Percentiles rank a stretch among this genome's conserved stretches.
Evolutionary conservation across 2,113 vertebrate species (phyloP).

Genomic region (Aegypius monachus): DNA sequence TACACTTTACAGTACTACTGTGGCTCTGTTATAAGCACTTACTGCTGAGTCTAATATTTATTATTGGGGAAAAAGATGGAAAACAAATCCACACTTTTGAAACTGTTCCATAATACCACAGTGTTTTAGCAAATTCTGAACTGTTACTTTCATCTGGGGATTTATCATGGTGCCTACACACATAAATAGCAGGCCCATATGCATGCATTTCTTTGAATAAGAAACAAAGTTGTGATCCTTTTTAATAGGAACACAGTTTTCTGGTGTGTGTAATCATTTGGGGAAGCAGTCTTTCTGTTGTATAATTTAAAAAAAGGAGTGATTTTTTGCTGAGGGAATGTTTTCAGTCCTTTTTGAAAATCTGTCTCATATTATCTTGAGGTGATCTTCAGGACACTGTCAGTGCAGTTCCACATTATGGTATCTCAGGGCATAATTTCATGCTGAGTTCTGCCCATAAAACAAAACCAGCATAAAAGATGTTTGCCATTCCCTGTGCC

Average conservation of each 20-base stretch:
- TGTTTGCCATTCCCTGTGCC: neutral
- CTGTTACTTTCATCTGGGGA: neutral
- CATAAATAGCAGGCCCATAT: neutral
- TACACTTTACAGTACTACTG: neutral
- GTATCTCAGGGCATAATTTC: neutral
- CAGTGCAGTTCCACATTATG: neutral
- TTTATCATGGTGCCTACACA: neutral
- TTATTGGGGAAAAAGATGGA: neutral
- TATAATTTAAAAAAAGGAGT: neutral
- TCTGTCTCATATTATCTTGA: neutral
- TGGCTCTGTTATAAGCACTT: neutral
- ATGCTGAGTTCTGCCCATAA: neutral
- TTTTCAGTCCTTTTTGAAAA: neutral
- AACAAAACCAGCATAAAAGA: neutral
- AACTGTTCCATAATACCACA: neutral
- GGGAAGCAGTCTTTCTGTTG: neutral
- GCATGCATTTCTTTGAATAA: neutral
- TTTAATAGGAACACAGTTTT: neutral
- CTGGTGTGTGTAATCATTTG: neutral
- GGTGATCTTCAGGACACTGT: neutral
- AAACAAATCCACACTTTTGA: constrained; percentile 17
- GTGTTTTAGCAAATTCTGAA: neutral
- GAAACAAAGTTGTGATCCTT: neutral
- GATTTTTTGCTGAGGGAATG: neutral
- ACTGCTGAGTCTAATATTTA: constrained; percentile 7